Evolutionary conservation across 2,888 invertebrate species (phyloP), one percentile per base, ranked within the genome.

Genomic region (Pollenia amentaria): DNA sequence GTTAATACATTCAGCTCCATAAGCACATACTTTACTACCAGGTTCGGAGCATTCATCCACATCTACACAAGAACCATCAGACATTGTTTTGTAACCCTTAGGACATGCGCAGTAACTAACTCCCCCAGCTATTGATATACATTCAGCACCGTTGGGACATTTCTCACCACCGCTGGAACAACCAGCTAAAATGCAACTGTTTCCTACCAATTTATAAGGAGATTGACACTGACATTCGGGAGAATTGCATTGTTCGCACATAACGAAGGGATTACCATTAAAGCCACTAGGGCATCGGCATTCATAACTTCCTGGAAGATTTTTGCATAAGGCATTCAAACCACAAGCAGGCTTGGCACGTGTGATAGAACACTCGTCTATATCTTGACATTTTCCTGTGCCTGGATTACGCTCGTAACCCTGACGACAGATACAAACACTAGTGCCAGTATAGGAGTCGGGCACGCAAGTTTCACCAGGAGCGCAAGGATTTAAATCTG

Each of bases 51-150:
- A 98, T 93, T 98, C 98, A 91, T 98, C 95, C 65, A 97, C 95
- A 92, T 98, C 97, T 0, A 88, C 88, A 91, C 98, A 98, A n/a
- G 96, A 95, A 16, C 97, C 97, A 90, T 97, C 97, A 1, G 94
- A 91, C 80, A 95, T 95, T 29, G 97, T 96, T 82, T 95, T 95
- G 92, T 95, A 98, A 16, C 98, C 98, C 91, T 97, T 96, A 8
- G 98, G 98, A 92, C 98, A 98, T 70, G 98, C 98, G 90, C 98
- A 98, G 91, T 98, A 98, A 92, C 98, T 98, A 1, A 97, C 97
- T 70, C 97, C 97, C 40, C 97, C 97, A 14, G 98, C 96, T 89
- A 98, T 98, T 4, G 97, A 95, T 79, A 98, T 97, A 90, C 98
- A 98, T 91, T 98, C 97, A 0, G 98, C 98, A 11, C 97, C 98